Evolutionary conservation across 2,113 vertebrate species (phyloP), one percentile per base, ranked within the genome.

Genomic region (Paramormyrops kingsleyae): DNA sequence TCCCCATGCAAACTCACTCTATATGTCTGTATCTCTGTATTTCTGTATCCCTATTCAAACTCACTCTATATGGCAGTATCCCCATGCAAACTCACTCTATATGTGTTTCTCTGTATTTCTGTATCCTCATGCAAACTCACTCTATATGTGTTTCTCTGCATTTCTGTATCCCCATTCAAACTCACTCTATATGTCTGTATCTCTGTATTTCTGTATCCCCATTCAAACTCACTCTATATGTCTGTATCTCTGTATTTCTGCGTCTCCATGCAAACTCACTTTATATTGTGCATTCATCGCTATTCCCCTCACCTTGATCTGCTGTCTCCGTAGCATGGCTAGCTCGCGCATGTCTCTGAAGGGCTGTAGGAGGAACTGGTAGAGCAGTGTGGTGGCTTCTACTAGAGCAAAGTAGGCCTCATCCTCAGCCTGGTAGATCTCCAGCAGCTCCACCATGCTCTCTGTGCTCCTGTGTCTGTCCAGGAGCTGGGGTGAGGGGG

Each of bases 301-400:
- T 8, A 5, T 12, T 83, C 70, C n/a, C 74, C 5, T 89, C 96
- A 99, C 99, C 98, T 99, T 99, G 94, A 99, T 99, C 95, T 99
- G 99, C 93, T 99, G 99, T 92, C 98, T 95, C 89, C 97, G 95
- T 89, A 99, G 94, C 97, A 98, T 99, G 0, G 98, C 98, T 88
- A 99, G 96, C 77, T 99, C 99, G 89, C 99, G 96, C 98, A 99
- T 99, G 95, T 99, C 98, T 94, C 98, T 95, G 94, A 99, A 99
- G 1, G 99, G 99, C 92, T 99, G 99, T 1, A 99, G 95, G 90
- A 99, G 95, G 92, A 98, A 99, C 94, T 99, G 98, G 92, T 99
- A 99, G 10, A 99, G 97, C 93, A 98, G 97, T 0, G 96, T 99
- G 0, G 98, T 98, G 0, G 98, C 97, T 95, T 99, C 98, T 92